Evolutionary conservation across 2,888 invertebrate genomes (phyloP).

Genomic region (Sisyra nigra): DNA sequence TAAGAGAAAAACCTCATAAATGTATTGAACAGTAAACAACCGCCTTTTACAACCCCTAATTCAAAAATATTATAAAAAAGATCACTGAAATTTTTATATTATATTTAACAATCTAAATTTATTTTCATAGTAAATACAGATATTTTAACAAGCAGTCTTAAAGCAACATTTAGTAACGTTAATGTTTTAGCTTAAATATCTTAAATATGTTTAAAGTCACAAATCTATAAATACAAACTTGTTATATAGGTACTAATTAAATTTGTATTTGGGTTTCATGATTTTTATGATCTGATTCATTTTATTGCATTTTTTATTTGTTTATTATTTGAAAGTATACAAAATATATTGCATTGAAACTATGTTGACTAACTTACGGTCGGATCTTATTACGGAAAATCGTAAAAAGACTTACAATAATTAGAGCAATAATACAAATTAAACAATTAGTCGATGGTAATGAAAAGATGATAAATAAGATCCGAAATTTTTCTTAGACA

Average conservation of each 20-base stretch:
- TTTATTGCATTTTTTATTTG: not conserved
- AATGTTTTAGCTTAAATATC: too few relatives aligned
- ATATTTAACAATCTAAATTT: not conserved
- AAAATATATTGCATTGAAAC: constrained; percentile 2
- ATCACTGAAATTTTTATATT: too few relatives aligned
- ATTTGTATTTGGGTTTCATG: not conserved
- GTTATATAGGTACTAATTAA: not conserved
- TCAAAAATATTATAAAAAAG: too few relatives aligned
- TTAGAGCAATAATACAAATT: not conserved
- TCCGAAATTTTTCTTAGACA: not conserved
- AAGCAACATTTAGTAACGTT: constrained; percentile 7
- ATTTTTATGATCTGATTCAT: not conserved
- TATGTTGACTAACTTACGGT: too few relatives aligned
- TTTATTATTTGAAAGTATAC: constrained; percentile 1
- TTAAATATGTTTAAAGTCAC: too few relatives aligned
- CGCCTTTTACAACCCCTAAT: too few relatives aligned
- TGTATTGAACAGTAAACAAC: too few relatives aligned
- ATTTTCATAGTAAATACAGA: constrained; percentile 5
- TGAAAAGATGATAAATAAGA: not conserved
- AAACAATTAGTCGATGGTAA: not conserved
- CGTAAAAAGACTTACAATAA: too few relatives aligned
- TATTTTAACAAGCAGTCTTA: constrained; percentile 8
- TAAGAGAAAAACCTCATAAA: too few relatives aligned
- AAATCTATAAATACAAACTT: not conserved
- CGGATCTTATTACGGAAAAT: too few relatives aligned